Conservation (phyloP, 2,797 vertebrate genomes). For the Micrastur ruficollis region DNA sequence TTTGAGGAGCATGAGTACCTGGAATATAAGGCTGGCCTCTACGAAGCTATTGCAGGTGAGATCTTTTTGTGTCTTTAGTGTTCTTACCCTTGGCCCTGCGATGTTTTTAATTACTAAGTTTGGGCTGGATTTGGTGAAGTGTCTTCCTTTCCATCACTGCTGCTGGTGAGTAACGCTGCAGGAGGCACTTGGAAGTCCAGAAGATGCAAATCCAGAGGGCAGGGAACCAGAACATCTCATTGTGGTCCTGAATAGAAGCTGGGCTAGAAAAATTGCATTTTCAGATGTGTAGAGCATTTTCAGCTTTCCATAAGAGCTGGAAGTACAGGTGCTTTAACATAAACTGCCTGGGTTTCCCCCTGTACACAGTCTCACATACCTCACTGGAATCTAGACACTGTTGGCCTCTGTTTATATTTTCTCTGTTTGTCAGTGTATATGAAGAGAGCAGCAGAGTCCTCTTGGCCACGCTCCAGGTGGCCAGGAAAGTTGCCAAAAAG, state of each 20-base stretch:
- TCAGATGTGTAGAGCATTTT: background rate
- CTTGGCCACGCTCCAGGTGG: background rate
- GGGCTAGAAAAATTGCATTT: background rate
- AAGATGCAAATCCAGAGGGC: background rate
- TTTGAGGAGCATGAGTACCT: conserved; percentile 88
- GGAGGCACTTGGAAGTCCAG: background rate
- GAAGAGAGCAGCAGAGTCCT: background rate
- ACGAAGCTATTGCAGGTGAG: conserved; percentile 91
- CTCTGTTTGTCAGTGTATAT: background rate
- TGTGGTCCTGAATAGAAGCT: background rate
- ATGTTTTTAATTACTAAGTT: background rate
- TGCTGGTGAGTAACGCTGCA: background rate
- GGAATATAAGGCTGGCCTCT: conserved; percentile 85
- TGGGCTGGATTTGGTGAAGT: background rate
- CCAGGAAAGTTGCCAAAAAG: conserved; percentile 44
- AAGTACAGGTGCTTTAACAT: background rate
- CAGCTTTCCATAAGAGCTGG: background rate
- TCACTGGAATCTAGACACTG: background rate
- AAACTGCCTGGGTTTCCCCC: background rate
- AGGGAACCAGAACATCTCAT: accelerated
- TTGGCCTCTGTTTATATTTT: background rate
- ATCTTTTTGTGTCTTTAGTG: background rate
- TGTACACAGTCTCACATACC: background rate
- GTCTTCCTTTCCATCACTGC: background rate
- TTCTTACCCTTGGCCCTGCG: background rate